Conservation (phyloP, 1,140 invertebrate genomes). For the Eupristina koningsbergeri region DNA sequence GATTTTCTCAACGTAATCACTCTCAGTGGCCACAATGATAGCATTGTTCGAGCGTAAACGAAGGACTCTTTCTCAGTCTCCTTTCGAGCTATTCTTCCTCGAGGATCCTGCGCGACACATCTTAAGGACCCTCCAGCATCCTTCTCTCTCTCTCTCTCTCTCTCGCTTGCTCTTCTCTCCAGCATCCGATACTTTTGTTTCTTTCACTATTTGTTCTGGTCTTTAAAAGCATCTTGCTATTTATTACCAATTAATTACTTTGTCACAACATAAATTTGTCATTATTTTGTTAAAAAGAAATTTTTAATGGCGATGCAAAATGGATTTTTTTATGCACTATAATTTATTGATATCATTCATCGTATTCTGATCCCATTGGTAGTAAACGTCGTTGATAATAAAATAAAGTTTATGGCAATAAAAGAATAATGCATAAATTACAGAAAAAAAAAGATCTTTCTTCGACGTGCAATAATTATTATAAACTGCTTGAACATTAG, state of each 20-base stretch:
- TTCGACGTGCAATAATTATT: neutral
- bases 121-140: slow-evolving; percentile 29
- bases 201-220: neutral
- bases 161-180: neutral
- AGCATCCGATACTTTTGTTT: neutral
- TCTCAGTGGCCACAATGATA: slow-evolving; percentile 40
- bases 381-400: too few relatives aligned
- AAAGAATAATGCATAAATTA: neutral
- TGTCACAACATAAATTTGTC: too few relatives aligned
- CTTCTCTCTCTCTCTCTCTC: neutral
- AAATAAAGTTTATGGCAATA: too few relatives aligned
- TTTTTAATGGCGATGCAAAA: too few relatives aligned
- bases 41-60: slow-evolving; percentile 40
- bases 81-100: slow-evolving; percentile 24
- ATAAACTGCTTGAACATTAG: neutral
- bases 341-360: too few relatives aligned
- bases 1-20: slow-evolving; percentile 40
- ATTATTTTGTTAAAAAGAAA: too few relatives aligned
- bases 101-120: slow-evolving; percentile 33
- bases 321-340: too few relatives aligned
- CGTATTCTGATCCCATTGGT: too few relatives aligned
- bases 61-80: slow-evolving; percentile 21
- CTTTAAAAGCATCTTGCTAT: too few relatives aligned
- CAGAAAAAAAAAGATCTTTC: neutral
- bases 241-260: too few relatives aligned